Evolutionary conservation across 2,113 vertebrate genomes (phyloP).

Genomic region (Ivindomyrus marchei): DNA sequence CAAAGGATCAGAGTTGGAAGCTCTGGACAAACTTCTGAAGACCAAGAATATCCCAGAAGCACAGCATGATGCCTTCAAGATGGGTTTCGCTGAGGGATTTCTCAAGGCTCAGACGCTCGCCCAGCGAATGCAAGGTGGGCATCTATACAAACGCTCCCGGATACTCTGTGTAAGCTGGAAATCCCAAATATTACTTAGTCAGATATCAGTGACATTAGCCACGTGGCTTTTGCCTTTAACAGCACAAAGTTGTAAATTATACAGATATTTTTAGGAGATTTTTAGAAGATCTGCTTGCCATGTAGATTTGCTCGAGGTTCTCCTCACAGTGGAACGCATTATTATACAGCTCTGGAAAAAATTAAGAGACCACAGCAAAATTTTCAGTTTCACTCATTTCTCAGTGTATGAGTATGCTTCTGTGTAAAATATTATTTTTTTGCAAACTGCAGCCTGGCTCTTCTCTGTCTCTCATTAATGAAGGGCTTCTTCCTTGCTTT

Average conservation of each 20-base stretch:
- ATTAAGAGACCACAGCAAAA: too few species aligned
- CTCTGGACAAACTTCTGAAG: conserved; percentile 77
- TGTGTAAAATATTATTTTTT: too few species aligned
- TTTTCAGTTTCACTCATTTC: too few species aligned
- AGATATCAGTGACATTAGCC: background rate
- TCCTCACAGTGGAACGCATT: background rate
- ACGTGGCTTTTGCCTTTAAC: background rate
- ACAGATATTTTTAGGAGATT: background rate
- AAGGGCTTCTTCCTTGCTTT: background rate
- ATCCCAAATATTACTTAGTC: background rate
- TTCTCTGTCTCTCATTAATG: background rate
- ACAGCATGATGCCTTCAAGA: conserved; percentile 91
- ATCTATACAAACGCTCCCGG: background rate
- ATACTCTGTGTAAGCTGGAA: background rate
- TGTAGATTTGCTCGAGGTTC: background rate
- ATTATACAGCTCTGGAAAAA: background rate
- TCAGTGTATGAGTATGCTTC: too few species aligned
- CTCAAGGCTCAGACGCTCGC: conserved; percentile 86
- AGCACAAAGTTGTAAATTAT: background rate
- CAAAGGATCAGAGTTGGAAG: conserved; percentile 74
- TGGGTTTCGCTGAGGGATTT: conserved; percentile 92
- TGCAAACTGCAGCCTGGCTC: background rate
- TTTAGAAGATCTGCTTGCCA: background rate
- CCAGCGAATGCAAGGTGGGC: conserved; percentile 81
- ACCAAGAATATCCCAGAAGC: conserved; percentile 81